These are phyloP conservation scores for Aplysia californica DNA, from an alignment of 1,140 invertebrate species.

Conservation along the genomic window DNA sequence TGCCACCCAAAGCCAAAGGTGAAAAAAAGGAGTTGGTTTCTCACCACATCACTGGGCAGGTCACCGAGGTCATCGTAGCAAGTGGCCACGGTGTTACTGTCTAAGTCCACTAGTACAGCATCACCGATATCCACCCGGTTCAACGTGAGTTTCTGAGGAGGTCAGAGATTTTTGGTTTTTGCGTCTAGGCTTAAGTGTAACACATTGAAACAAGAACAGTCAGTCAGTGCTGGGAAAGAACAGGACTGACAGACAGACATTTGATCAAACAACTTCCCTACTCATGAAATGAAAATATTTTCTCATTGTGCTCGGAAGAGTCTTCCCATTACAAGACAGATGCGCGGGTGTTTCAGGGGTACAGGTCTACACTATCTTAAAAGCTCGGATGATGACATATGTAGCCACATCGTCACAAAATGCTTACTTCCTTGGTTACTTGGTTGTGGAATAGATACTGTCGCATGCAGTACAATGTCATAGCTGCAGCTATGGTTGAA, in stretches of 20 bases:
- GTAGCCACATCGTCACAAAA: too few relatives aligned
- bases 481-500: too few relatives aligned
- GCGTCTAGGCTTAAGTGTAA: not conserved
- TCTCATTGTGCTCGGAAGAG: not conserved
- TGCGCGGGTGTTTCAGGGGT: too few relatives aligned
- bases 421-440: too few relatives aligned
- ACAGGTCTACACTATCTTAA: too few relatives aligned
- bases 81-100: slow-evolving; percentile 84
- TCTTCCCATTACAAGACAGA: not conserved
- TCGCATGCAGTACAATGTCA: too few relatives aligned
- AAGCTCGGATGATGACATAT: too few relatives aligned
- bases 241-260: not conserved
- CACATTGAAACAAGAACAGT: too few relatives aligned
- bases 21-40: too few relatives aligned
- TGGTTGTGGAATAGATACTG: too few relatives aligned
- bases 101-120: slow-evolving; percentile 91
- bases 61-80: slow-evolving; percentile 90
- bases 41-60: slow-evolving; percentile 80
- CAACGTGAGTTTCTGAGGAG: slow-evolving; percentile 73
- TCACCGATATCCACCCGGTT: slow-evolving; percentile 80
- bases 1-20: not conserved
- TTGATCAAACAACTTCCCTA: not conserved
- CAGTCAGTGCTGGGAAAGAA: too few relatives aligned
- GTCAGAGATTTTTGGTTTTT: not conserved
- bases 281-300: not conserved